Conservation (phyloP, 2,113 vertebrate species). For the Cyphomyrus plagiostoma region DNA sequence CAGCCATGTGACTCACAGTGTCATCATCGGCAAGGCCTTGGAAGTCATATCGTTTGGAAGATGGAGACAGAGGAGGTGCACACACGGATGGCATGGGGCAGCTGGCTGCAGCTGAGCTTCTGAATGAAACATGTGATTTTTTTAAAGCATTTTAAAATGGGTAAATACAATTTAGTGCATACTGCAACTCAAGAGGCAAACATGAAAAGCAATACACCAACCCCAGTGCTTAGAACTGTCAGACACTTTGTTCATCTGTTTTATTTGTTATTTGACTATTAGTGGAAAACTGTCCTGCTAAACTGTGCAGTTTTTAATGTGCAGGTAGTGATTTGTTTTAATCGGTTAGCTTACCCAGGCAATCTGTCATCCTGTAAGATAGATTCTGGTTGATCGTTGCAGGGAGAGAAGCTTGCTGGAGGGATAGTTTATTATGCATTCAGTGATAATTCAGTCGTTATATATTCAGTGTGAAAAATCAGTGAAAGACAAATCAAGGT, state of each 20-base stretch:
- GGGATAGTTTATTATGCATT: constrained; percentile 11
- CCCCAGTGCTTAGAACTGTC: background rate
- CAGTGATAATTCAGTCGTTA: background rate
- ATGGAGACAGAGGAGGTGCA: constrained; percentile 17
- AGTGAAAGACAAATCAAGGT: background rate
- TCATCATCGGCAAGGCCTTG: constrained; percentile 33
- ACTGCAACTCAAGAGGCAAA: background rate
- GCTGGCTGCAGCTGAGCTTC: constrained; percentile 16
- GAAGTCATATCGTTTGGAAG: constrained; percentile 32
- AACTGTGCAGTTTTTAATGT: background rate
- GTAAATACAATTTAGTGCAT: background rate
- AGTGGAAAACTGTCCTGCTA: background rate
- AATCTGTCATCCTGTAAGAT: constrained; percentile 24
- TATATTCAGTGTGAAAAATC: background rate
- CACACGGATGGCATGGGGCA: constrained; percentile 11
- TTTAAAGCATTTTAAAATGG: background rate
- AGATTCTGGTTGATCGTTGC: constrained; percentile 16
- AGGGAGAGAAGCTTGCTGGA: background rate
- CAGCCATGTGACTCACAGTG: constrained; percentile 10
- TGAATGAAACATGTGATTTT: constrained; percentile 27
- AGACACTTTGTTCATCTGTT: background rate
- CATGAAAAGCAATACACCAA: background rate
- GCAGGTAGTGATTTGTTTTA: background rate
- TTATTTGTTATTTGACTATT: background rate
- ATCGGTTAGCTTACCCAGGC: constrained; percentile 34